These are phyloP conservation scores for Henicopernis longicauda DNA, from an alignment of 2,113 vertebrate species.

Conservation along the genomic window DNA sequence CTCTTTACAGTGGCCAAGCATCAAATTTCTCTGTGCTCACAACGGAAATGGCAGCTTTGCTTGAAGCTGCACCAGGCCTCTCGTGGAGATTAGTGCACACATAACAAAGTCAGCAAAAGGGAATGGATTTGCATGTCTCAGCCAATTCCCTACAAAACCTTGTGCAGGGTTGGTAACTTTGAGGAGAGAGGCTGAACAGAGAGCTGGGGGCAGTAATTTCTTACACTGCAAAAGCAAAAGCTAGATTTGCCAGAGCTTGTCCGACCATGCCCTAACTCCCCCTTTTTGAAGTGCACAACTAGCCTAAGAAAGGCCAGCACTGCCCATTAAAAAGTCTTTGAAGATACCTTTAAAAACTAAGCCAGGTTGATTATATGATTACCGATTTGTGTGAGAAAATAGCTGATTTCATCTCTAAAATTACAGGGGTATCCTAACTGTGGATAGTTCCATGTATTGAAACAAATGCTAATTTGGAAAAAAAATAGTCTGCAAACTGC, in stretches of 20 bases:
- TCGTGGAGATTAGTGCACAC: background rate
- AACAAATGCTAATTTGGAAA: background rate
- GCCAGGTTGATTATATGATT: background rate
- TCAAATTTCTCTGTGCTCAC: background rate
- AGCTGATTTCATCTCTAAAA: background rate
- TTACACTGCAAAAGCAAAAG: background rate
- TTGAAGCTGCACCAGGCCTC: background rate
- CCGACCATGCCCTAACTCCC: background rate
- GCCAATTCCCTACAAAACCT: background rate
- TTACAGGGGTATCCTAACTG: background rate
- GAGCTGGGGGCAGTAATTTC: background rate
- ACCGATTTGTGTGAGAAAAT: background rate
- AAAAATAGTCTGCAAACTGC: background rate
- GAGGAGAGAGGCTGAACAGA: background rate
- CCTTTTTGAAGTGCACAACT: background rate
- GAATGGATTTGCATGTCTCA: background rate
- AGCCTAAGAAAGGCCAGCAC: background rate
- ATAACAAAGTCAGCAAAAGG: background rate
- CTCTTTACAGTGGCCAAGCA: background rate
- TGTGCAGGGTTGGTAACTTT: background rate
- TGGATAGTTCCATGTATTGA: background rate
- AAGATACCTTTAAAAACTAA: conserved; percentile 13
- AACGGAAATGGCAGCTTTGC: background rate
- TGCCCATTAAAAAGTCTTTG: conserved; percentile 4
- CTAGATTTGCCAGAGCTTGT: background rate